These are phyloP conservation scores for cat (Felis catus) DNA, from an alignment of 2,113 vertebrate species.

Conservation along the genomic window F.catus_Fca126_mat1.0 CM031415.1:135721501-135722000, in stretches of 20 bases:
- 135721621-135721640: neutral
- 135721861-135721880: neutral
- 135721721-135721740: neutral
- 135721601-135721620: neutral
- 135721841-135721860: neutral
- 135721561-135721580: neutral
- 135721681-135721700: neutral
- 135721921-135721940: slow-evolving; percentile 28
- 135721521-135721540: neutral
- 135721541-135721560: neutral
- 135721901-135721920: neutral
- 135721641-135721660: neutral
- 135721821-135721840: neutral
- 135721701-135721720: neutral
- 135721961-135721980: neutral
- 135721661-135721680: neutral
- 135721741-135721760: neutral
- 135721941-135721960: neutral
- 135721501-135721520: neutral
- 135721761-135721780: neutral
- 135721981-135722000: neutral
- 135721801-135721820: neutral
- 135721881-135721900: slow-evolving; percentile 3
- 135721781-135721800: neutral
- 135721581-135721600: neutral